Evolutionary conservation across 2,113 vertebrate species (phyloP), one percentile per base, ranked within the genome.

Genomic region (Dissostichus mawsoni): DNA sequence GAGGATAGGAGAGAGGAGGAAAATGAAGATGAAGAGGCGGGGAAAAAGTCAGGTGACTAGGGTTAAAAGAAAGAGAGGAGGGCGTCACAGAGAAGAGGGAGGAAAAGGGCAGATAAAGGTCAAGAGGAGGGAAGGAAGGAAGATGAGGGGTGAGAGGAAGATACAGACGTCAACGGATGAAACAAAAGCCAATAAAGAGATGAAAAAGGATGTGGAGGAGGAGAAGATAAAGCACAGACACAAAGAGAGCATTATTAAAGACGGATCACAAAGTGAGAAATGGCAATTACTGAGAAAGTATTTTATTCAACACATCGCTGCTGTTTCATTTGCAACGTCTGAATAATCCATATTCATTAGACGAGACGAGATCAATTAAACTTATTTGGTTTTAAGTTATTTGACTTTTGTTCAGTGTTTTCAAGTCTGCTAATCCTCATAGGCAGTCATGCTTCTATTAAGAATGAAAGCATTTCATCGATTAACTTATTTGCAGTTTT

Each of bases 271-370:
- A 0, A 10, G 50, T 58, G 23, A 56, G 4, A 66, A 55, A 63
- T 44, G 17, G n/a, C 53, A 79, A 17, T 14, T 17, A 8, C 44
- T 29, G 29, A 29, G 29, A 29, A 25, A 29, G 29, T 0, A 3
- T 29, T 29, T 29, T 29, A 29, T 79, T 76, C 44, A 56, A 80
- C 62, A 56, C 20, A 36, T 55, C 63, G 25, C 23, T 64, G 25
- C 25, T 2, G 63, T 82, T 70, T 62, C 16, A 70, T 74, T 69
- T 59, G 29, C 20, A 70, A 74, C 56, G 48, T 48, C 47, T 58
- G 29, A 85, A 48, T 18, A 50, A 73, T 51, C 8, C 2, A 7
- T 16, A 8, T 0, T 25, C 12, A 51, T 29, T 1, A 59, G 59
- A 63, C 1, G 2, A 29, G 36, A 3, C 2, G 18, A 53, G 18